A percentile compares a stretch with the other conserved stretches of the same genome.
Evolutionary conservation across 2,113 vertebrate species (phyloP).

Genomic region (Sarotherodon lohbergeri): DNA sequence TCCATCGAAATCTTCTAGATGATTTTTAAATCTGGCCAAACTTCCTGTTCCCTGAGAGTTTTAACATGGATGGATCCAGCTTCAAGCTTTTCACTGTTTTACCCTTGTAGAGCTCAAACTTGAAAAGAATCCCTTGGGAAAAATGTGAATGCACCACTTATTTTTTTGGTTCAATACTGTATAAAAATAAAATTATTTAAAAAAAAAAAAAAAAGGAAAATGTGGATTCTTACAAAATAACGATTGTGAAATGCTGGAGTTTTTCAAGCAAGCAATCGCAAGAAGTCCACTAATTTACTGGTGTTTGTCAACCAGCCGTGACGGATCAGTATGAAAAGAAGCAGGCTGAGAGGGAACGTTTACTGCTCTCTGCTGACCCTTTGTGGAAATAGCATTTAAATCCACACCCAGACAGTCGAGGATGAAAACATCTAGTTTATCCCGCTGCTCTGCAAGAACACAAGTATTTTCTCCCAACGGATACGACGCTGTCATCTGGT

Average conservation of each 20-base stretch:
- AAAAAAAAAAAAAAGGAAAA: slow-evolving; percentile 70
- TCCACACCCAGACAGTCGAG: background rate
- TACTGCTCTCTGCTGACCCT: background rate
- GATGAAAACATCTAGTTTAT: background rate
- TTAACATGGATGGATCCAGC: slow-evolving; percentile 85
- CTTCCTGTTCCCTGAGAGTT: slow-evolving; percentile 78
- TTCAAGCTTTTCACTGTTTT: slow-evolving; percentile 90
- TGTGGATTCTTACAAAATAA: slow-evolving; percentile 63
- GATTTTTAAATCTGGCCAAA: slow-evolving; percentile 84
- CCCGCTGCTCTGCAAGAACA: background rate
- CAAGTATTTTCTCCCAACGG: background rate
- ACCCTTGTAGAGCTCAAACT: slow-evolving; percentile 91
- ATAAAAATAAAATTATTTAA: slow-evolving; percentile 81
- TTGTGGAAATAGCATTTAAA: background rate
- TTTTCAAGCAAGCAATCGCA: background rate
- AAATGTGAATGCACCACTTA: slow-evolving; percentile 91
- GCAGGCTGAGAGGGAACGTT: background rate
- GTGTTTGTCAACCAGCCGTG: background rate
- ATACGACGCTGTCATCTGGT: background rate
- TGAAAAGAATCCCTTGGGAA: slow-evolving; percentile 88
- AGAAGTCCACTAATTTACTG: background rate
- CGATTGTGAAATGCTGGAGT: slow-evolving; percentile 37
- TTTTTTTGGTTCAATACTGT: slow-evolving; percentile 94
- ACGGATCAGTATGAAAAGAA: background rate
- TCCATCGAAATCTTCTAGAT: slow-evolving; percentile 86